phyloP scores from a whole-genome alignment of 2,888 invertebrate species.

The Drosophila anomelani region DNA sequence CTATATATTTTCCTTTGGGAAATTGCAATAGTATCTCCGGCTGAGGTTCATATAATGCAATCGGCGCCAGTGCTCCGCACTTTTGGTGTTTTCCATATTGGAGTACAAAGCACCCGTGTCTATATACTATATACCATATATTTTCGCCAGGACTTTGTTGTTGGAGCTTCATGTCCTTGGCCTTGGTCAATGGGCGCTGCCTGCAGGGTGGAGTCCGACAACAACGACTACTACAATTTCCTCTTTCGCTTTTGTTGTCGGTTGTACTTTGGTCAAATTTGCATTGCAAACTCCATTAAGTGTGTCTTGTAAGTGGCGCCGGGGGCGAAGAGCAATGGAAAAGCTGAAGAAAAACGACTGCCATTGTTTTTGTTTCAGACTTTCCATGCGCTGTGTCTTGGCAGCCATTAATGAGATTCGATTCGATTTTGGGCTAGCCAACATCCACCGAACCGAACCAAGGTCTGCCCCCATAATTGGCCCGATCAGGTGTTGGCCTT shows the following conservation, averaged over 20 bases:
- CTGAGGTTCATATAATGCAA: conserved; percentile 49
- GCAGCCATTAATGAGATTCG: conserved; percentile 43
- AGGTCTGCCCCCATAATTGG: conserved; percentile 31
- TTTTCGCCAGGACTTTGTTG: conserved; percentile 39
- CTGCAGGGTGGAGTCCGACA: conserved; percentile 34
- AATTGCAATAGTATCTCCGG: conserved; percentile 7
- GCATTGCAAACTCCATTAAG: conserved; percentile 65
- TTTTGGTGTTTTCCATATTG: conserved; percentile 14
- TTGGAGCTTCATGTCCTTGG: conserved; percentile 67
- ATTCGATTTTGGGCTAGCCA: conserved; percentile 45
- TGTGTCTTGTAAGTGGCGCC: conserved; percentile 27
- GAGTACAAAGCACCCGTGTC: conserved; percentile 43
- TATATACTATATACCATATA: conserved; percentile 40
- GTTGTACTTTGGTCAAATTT: conserved; percentile 61
- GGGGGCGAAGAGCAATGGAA: neutral
- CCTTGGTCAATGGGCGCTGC: conserved; percentile 56
- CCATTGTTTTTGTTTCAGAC: conserved; percentile 22
- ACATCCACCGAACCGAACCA: conserved; percentile 15
- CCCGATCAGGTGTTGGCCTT: conserved; percentile 43
- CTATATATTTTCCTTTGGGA: neutral
- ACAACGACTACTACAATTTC: conserved; percentile 57
- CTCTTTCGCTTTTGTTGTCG: conserved; percentile 46
- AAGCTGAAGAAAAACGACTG: conserved; percentile 13
- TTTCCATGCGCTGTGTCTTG: conserved; percentile 26
- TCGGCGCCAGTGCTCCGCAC: conserved; percentile 28